Percentiles rank a stretch among this genome's conserved stretches.
Conservation (phyloP, 2,888 invertebrate genomes). For the Platynereis dumerilii region DNA sequence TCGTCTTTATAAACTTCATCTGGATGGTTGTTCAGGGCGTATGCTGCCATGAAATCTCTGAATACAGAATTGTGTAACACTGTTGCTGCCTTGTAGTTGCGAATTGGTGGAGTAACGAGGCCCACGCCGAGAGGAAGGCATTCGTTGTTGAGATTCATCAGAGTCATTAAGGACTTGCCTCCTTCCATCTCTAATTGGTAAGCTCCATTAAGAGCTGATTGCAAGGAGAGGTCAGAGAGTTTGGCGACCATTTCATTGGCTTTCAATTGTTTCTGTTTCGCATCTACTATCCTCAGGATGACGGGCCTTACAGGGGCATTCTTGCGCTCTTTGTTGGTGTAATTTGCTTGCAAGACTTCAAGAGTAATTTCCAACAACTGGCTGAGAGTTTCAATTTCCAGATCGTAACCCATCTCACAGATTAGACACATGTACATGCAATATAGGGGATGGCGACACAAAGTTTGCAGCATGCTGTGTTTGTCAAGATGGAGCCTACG, state of each 20-base stretch:
- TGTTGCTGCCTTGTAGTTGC: no score
- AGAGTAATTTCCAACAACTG: slow-evolving; percentile 20
- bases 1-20: no score
- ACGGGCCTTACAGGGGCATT: slow-evolving; percentile 27
- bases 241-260: background rate
- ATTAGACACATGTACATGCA: slow-evolving; percentile 31
- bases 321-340: slow-evolving; percentile 37
- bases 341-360: slow-evolving; percentile 46
- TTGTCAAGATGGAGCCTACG: background rate
- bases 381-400: background rate
- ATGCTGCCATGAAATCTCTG: slow-evolving; percentile 2
- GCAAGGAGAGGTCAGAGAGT: background rate
- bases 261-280: slow-evolving; percentile 34
- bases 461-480: slow-evolving; percentile 2
- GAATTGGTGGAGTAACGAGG: no score
- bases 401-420: slow-evolving; percentile 9
- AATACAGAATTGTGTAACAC: background rate
- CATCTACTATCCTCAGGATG: slow-evolving; percentile 43
- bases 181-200: no score
- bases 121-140: no score
- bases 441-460: slow-evolving; percentile 25
- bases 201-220: background rate
- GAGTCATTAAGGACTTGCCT: no score
- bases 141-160: background rate
- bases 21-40: no score